phyloP scores from a whole-genome alignment of 2,888 invertebrate genomes.

The Azorinus chamasolen region DNA sequence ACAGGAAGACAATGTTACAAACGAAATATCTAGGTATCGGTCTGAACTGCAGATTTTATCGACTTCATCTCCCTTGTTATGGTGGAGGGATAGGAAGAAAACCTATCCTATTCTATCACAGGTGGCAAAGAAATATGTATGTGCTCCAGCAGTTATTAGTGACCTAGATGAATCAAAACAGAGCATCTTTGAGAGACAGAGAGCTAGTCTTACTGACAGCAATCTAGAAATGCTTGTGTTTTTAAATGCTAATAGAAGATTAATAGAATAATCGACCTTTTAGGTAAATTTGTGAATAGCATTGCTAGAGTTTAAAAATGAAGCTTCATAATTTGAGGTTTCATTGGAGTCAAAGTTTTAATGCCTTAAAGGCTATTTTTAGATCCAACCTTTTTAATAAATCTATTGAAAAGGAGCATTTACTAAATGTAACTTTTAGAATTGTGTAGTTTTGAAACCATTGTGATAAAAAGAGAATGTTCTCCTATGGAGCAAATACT shows the following conservation, averaged over 20 bases:
- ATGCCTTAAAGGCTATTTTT: too few relatives aligned
- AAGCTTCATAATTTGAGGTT: too few relatives aligned
- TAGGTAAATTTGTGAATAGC: too few relatives aligned
- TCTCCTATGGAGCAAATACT: too few relatives aligned
- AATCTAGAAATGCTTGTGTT: slow-evolving; percentile 44
- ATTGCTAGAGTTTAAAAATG: too few relatives aligned
- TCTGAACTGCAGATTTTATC: slow-evolving; percentile 56
- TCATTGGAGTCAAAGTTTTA: too few relatives aligned
- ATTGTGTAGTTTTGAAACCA: too few relatives aligned
- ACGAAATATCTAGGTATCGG: slow-evolving; percentile 58
- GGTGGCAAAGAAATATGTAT: slow-evolving; percentile 57
- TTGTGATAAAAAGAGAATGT: too few relatives aligned
- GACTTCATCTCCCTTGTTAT: slow-evolving; percentile 48
- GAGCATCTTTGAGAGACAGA: slow-evolving; percentile 25
- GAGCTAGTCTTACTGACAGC: slow-evolving; percentile 16
- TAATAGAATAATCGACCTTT: too few relatives aligned
- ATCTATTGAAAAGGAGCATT: too few relatives aligned
- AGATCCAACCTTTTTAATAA: too few relatives aligned
- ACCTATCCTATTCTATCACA: slow-evolving; percentile 60
- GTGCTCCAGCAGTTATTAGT: slow-evolving; percentile 44
- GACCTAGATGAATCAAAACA: slow-evolving; percentile 15
- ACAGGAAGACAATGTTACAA: slow-evolving; percentile 51
- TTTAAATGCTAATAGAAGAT: slow-evolving; percentile 18
- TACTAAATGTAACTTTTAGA: too few relatives aligned
- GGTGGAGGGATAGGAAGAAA: slow-evolving; percentile 62